These are phyloP conservation scores for Gambelia wislizenii DNA, from an alignment of 2,797 vertebrate genomes.

Conservation along the genomic window DNA sequence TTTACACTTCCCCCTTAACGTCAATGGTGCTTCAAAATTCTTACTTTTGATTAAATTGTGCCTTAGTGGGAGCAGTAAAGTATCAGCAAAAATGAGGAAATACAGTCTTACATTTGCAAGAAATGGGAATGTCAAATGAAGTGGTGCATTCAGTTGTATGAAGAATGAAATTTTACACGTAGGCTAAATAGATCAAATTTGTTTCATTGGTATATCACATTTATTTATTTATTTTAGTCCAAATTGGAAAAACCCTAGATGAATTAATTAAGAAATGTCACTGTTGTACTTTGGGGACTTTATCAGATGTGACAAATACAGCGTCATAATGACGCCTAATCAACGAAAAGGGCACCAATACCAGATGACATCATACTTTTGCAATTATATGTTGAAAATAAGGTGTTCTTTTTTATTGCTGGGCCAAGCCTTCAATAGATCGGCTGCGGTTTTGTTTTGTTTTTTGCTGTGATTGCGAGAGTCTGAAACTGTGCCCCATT, in stretches of 20 bases:
- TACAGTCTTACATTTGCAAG: constrained; percentile 1
- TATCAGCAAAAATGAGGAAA: background rate
- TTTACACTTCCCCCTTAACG: background rate
- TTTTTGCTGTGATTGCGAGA: no score
- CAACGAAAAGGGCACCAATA: no score
- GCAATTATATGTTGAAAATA: no score
- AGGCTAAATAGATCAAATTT: constrained; percentile 17
- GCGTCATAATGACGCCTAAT: no score
- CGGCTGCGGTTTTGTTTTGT: no score
- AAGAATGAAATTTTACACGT: constrained; percentile 31
- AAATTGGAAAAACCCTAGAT: background rate
- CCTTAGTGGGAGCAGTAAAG: background rate
- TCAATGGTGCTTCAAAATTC: background rate
- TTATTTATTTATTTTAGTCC: background rate
- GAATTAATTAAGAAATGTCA: background rate
- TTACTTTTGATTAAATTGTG: background rate
- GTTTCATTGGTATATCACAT: background rate
- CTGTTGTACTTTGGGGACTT: fast-evolving
- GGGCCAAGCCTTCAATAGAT: no score
- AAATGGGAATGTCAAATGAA: constrained; percentile 27
- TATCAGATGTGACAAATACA: no score
- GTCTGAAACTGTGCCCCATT: no score
- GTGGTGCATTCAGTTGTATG: constrained; percentile 21
- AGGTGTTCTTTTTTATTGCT: no score
- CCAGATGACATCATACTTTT: no score